A percentile compares a stretch with the other conserved stretches of the same genome.
Conservation (phyloP, 2,797 vertebrate genomes). For the Ceyx erithaca region DNA sequence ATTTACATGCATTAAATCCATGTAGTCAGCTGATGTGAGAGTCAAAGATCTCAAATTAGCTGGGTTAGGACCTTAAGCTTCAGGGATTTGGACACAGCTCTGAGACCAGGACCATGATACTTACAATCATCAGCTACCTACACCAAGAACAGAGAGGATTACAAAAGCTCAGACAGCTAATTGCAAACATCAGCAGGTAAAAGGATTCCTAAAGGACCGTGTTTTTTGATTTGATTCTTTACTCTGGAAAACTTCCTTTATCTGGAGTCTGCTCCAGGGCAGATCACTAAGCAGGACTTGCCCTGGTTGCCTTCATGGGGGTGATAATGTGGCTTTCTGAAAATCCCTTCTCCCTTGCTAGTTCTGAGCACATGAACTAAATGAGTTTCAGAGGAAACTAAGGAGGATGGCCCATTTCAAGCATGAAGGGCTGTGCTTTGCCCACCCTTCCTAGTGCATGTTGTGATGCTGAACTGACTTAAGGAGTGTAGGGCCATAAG, state of each 20-base stretch:
- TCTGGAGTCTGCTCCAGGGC: not conserved
- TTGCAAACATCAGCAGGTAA: constrained; percentile 6
- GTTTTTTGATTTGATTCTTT: not conserved
- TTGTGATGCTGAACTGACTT: not conserved
- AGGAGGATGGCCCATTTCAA: not conserved
- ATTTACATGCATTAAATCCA: constrained; percentile 66
- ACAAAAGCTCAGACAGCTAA: not conserved
- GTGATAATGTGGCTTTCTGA: not conserved
- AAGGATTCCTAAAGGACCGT: not conserved
- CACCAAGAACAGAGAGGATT: not conserved
- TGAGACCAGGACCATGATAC: not conserved
- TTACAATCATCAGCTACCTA: not conserved
- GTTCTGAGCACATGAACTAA: not conserved
- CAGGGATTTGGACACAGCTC: constrained; percentile 19
- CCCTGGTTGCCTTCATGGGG: not conserved
- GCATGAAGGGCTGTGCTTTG: not conserved
- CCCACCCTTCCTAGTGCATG: not conserved
- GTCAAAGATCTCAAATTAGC: constrained; percentile 71
- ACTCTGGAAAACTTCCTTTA: not conserved
- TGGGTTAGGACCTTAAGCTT: constrained; percentile 51
- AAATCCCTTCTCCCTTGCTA: not conserved
- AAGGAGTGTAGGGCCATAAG: not conserved
- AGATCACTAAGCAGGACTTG: not conserved
- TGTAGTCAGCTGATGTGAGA: constrained; percentile 55
- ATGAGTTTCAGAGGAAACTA: not conserved